Percentiles rank a stretch among this genome's conserved stretches.
Conservation (phyloP, 2,113 vertebrate genomes). For the Actinemys pallida region DNA sequence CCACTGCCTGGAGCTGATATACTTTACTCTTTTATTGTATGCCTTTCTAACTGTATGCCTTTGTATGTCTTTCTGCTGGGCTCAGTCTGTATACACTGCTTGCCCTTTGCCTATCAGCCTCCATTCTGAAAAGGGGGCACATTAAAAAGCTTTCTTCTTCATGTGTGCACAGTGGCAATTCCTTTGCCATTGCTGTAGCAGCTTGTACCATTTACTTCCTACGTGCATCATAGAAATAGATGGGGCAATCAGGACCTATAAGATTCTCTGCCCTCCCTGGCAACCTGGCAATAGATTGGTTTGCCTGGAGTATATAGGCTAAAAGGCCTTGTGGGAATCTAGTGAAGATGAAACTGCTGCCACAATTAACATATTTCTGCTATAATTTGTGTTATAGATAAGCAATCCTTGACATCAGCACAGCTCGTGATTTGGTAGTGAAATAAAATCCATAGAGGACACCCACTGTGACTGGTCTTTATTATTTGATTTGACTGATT, state of each 20-base stretch:
- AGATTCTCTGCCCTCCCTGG: background rate
- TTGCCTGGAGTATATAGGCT: background rate
- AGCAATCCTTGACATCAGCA: background rate
- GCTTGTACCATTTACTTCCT: background rate
- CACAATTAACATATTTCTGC: background rate
- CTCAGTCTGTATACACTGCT: background rate
- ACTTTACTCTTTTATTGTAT: background rate
- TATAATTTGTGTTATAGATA: background rate
- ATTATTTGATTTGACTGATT: background rate
- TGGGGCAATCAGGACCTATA: background rate
- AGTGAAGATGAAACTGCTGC: background rate
- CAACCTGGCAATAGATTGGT: accelerated
- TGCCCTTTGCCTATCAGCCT: background rate
- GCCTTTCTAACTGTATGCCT: background rate
- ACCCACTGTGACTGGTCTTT: background rate
- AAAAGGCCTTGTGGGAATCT: background rate
- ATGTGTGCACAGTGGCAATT: accelerated
- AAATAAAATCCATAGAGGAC: background rate
- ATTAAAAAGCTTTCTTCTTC: background rate
- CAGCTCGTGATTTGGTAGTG: background rate
- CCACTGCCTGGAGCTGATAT: background rate
- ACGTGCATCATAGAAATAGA: background rate
- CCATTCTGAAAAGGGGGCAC: background rate
- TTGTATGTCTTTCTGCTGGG: too few relatives aligned
- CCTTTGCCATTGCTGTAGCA: background rate